Conservation (phyloP, 1,140 invertebrate species). For the Bathynomus jamesi region DNA sequence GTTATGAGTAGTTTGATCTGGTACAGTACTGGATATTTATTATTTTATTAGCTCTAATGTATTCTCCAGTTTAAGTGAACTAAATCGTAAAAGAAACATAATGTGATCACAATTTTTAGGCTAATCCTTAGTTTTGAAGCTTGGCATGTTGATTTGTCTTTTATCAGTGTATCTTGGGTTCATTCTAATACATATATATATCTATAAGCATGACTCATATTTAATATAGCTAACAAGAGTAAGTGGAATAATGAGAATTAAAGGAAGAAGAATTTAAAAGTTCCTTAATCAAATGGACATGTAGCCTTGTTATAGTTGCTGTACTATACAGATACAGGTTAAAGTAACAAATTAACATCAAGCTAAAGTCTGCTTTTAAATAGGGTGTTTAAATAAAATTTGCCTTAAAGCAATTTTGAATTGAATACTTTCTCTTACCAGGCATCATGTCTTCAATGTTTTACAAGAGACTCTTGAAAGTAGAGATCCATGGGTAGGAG, state of each 20-base stretch:
- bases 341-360: constrained; percentile 6
- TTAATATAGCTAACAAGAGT: no score
- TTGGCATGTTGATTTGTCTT: no score
- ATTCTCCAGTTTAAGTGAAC: no score
- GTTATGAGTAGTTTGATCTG: not conserved
- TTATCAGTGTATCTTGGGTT: no score
- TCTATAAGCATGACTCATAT: no score
- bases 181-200: no score
- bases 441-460: constrained; percentile 55
- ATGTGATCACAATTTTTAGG: no score
- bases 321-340: not conserved
- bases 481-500: constrained; percentile 68
- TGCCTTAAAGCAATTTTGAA: constrained; percentile 27
- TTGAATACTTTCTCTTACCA: constrained; percentile 44
- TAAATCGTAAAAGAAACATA: no score
- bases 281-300: not conserved
- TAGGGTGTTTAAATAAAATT: not conserved
- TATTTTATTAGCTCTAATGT: no score
- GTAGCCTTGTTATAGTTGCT: not conserved
- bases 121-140: no score
- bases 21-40: no score
- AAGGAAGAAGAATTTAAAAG: not conserved
- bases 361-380: not conserved
- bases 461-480: constrained; percentile 46
- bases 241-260: no score